Evolutionary conservation across 2,888 invertebrate species (phyloP), one percentile per base, ranked within the genome.

Genomic region (Sarcophaga subvicina): DNA sequence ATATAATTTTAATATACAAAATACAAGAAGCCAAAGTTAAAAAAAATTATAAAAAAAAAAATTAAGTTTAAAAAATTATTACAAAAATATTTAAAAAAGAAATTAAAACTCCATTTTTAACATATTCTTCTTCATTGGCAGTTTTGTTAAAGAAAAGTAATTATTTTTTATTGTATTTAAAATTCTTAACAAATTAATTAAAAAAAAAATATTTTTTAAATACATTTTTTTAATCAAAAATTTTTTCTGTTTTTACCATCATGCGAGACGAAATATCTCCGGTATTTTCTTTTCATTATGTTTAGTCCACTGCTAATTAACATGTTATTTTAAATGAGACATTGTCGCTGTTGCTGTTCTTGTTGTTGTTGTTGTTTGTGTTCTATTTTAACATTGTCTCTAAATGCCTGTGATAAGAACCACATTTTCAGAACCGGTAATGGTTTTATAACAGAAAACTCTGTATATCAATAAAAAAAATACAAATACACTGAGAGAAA

Each of bases 401-500:
- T 67, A 73, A 80, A 85, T 76, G 59, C 14, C 22, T 70, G 71
- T 76, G 85, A 79, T 86, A 79, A 82, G 62, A 82, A 75, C 78
- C 59, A 63, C 72, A 79, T 71, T 70, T 70, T 45, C 45, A 17
- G 60, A 82, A 85, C 85, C 82, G 85, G 82, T 79, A 79, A 37
- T 81, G 4, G 37, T 47, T 70, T n/a, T 25, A n/a, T 37, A 37
- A 70, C 49, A 67, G 17, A 66, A 69, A 63, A 14, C n/a, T 69
- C 49, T 14, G 49, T 49, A 54, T 54, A 54, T 54, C 17, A 73
- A 49, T 54, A 49, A 14, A 10, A 37, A 8, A 37, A 8, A 27
- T 22, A 27, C 0, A 37, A 67, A 73, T 78, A 73, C 77, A 62
- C 17, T 17, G 22, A 59, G 22, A 81, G 69, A 81, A 70, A 64